Base-by-base conservation (phyloP, 2,888 invertebrate species). In the Pyrrhosoma nymphula region DNA sequence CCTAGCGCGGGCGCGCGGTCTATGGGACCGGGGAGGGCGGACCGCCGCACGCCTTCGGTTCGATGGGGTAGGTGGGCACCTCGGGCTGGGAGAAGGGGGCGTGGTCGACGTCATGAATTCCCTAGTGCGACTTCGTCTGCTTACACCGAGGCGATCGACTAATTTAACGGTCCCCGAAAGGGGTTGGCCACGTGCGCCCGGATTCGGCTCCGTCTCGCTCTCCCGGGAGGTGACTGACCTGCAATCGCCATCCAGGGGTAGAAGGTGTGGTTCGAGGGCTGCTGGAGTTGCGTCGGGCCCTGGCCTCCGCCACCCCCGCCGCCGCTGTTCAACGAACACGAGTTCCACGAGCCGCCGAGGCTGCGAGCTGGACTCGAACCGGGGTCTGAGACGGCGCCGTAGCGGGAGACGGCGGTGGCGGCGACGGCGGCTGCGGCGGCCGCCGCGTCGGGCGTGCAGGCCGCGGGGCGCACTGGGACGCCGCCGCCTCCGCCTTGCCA, bases 231-330 rank as follows among this genome's bases (percentile, higher is more conserved):
- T 47, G 69, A 98, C 98, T 98, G 97, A 99, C 99, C 99, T 99
- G 99, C 99, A 98, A 99, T 99, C 97, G 99, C 99, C 99, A 99
- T 99, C 99, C 99, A 99, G 96, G 99, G 99, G 97, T 99, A 99
- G 98, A 99, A 99, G 97, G 99, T 99, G 98, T 99, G 99, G 97
- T 98, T 98, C 97, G 98, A 98, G 97, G 98, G 98, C 97, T 99
- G 99, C 97, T 99, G 99, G 96, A 99, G 98, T 97, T 98, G 99
- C 96, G 98, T 98, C 95, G 98, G 98, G 96, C 98, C 98, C 97
- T 98, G 98, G 96, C 98, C 98, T 56, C 90, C 75, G 20, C 75
- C 89, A n/a, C 75, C 95, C 10, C 75, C 95, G 96, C 98, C 98
- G 96, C 98, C 98, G 96, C 98, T 98, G 96, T 98, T 98, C 96